phyloP scores from a whole-genome alignment of 2,888 invertebrate species.

The Dyspetes luteomarginatus region DNA sequence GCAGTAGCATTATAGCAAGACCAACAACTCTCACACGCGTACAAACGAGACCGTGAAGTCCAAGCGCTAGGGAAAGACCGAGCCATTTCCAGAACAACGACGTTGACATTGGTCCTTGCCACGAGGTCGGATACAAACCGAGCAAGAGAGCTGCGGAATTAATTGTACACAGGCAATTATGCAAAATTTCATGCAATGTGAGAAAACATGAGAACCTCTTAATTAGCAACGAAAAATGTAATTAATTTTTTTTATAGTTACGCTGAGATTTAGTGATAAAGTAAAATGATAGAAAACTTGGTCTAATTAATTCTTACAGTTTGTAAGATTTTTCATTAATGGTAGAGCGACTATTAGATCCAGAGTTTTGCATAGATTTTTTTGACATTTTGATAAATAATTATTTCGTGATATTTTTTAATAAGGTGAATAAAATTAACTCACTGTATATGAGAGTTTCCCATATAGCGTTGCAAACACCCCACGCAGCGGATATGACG shows the following conservation, averaged over 20 bases:
- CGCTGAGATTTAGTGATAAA: too few species aligned
- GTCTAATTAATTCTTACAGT: too few species aligned
- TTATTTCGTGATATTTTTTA: not conserved
- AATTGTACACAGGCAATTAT: not conserved
- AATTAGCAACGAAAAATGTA: too few species aligned
- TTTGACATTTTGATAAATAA: too few species aligned
- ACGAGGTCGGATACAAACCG: slow-evolving; percentile 81
- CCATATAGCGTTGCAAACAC: slow-evolving; percentile 94
- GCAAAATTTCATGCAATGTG: not conserved
- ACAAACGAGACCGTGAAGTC: slow-evolving; percentile 86
- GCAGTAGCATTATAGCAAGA: slow-evolving; percentile 84
- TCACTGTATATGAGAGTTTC: slow-evolving; percentile 86
- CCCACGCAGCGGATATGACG: slow-evolving; percentile 94
- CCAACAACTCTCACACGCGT: slow-evolving; percentile 84
- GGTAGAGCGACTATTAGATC: too few species aligned
- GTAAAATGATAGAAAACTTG: too few species aligned
- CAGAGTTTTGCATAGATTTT: too few species aligned
- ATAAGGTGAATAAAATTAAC: slow-evolving; percentile 31
- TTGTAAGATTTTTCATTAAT: too few species aligned
- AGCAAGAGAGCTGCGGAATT: slow-evolving; percentile 78
- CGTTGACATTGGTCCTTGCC: slow-evolving; percentile 83
- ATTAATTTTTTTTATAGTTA: too few species aligned
- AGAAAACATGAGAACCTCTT: too few species aligned
- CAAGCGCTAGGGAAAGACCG: slow-evolving; percentile 85
- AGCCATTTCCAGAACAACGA: slow-evolving; percentile 85